Percentiles rank a stretch among this genome's conserved stretches.
Evolutionary conservation across 2,113 vertebrate species (phyloP).

Genomic region (Scopus umbretta): DNA sequence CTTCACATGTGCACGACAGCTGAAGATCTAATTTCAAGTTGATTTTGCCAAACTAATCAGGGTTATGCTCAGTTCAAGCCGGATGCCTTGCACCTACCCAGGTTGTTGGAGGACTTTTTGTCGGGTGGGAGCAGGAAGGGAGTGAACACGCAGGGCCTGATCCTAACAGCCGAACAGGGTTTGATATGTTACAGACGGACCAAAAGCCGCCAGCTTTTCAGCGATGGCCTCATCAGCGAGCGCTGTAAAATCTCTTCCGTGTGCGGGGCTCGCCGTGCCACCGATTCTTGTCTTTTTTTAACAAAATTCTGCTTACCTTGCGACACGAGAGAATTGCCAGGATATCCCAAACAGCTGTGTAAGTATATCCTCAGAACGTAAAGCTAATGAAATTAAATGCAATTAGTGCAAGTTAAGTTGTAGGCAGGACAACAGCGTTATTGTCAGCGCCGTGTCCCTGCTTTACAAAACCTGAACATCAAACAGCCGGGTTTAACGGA

Average conservation of each 20-base stretch:
- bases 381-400: too few species aligned
- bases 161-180: too few species aligned
- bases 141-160: rapidly evolving
- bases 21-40: neutral
- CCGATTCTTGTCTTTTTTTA: neutral
- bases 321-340: rapidly evolving
- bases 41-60: neutral
- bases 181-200: neutral
- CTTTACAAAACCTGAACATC: neutral
- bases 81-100: rapidly evolving
- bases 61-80: neutral
- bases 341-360: neutral
- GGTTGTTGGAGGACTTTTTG: neutral
- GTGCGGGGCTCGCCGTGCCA: rapidly evolving
- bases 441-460: neutral
- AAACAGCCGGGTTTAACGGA: neutral
- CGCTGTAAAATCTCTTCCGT: rapidly evolving
- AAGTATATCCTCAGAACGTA: rapidly evolving
- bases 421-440: neutral
- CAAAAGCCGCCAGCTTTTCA: rapidly evolving
- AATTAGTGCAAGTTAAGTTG: neutral
- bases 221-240: neutral
- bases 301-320: neutral
- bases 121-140: neutral
- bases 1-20: neutral